A percentile compares a stretch with the other conserved stretches of the same genome.
Conservation (phyloP, 2,113 vertebrate genomes). For the Cephalopterus ornatus region DNA sequence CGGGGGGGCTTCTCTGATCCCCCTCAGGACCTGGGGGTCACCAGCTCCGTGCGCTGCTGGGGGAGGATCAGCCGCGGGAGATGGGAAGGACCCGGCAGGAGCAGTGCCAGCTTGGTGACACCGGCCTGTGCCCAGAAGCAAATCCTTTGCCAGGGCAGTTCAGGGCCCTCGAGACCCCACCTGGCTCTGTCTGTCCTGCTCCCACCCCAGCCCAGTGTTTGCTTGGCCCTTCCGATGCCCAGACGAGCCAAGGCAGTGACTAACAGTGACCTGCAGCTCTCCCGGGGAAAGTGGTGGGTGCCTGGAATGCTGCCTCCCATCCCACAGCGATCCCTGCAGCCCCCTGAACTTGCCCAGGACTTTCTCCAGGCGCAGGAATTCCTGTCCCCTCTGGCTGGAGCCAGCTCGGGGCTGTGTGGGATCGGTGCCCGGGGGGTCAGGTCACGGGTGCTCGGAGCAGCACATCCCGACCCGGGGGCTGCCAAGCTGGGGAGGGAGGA, state of each 20-base stretch:
- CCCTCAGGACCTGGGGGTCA: background rate
- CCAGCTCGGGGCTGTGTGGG: background rate
- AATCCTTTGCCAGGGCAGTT: background rate
- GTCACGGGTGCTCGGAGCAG: background rate
- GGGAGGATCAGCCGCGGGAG: background rate
- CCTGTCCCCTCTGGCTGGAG: accelerated
- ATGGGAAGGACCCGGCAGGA: background rate
- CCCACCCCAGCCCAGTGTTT: background rate
- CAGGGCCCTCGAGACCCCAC: background rate
- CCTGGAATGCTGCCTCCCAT: accelerated
- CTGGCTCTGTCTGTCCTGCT: background rate
- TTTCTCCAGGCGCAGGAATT: background rate
- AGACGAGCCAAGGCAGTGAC: background rate
- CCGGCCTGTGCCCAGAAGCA: accelerated
- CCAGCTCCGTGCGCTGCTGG: background rate
- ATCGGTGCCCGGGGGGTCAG: background rate
- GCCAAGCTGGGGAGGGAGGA: background rate
- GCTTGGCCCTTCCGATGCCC: background rate
- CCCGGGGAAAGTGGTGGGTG: accelerated
- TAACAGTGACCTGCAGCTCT: background rate
- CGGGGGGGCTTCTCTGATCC: background rate
- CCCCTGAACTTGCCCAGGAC: background rate
- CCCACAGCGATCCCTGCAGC: background rate
- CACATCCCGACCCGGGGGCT: background rate
- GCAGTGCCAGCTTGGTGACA: background rate